Conservation (phyloP, 2,797 vertebrate species). For the Gymnothorax reevesii region DNA sequence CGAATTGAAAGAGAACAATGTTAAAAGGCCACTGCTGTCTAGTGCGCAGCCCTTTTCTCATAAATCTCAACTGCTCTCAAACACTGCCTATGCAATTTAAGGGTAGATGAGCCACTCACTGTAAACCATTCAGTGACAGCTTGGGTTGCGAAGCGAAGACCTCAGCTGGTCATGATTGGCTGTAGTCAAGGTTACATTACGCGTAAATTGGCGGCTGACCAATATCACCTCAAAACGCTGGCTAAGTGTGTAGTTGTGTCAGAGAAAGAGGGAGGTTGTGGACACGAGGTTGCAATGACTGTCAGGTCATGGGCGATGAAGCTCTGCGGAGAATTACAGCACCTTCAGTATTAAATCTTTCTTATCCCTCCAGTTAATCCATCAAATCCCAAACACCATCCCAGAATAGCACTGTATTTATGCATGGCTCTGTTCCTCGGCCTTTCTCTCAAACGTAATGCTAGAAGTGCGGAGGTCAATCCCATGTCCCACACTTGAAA, state of each 20-base stretch:
- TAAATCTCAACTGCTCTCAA: neutral
- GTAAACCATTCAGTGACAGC: neutral
- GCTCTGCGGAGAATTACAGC: neutral
- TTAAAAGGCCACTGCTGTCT: neutral
- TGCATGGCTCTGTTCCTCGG: neutral
- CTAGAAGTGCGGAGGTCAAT: neutral
- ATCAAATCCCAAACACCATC: neutral
- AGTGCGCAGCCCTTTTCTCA: neutral
- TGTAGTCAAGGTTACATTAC: neutral
- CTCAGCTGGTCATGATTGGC: neutral
- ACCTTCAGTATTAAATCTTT: neutral
- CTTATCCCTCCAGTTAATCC: neutral
- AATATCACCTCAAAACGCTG: neutral
- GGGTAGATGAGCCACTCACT: neutral
- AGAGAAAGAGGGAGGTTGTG: neutral
- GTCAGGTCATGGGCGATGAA: neutral
- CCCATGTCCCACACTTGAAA: neutral
- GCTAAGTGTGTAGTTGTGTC: neutral
- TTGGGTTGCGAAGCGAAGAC: neutral
- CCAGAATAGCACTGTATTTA: neutral
- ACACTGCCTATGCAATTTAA: neutral
- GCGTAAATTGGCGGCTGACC: neutral
- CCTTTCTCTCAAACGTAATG: neutral
- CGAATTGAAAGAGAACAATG: neutral
- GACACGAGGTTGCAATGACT: neutral